Percentiles rank a stretch among this genome's conserved stretches.
These are phyloP conservation scores for Dynastes tityus DNA, from an alignment of 2,888 invertebrate genomes.

Conservation along the genomic window DNA sequence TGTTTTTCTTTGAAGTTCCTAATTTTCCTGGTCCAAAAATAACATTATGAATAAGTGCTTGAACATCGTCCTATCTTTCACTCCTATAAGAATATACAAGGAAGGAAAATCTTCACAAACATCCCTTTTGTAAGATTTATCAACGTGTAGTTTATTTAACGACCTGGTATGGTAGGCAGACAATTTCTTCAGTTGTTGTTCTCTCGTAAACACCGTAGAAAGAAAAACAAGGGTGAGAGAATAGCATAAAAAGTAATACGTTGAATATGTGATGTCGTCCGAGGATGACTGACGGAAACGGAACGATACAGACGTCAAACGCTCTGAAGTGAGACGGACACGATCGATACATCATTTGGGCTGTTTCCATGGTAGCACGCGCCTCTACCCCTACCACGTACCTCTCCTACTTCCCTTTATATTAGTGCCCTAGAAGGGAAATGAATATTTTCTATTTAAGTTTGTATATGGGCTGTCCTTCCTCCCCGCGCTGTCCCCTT, in stretches of 20 bases:
- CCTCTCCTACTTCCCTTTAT: conserved; percentile 64
- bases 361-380: conserved; percentile 73
- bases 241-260: conserved; percentile 70
- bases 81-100: neutral
- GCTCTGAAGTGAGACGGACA: conserved; percentile 66
- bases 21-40: neutral
- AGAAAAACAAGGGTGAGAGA: conserved; percentile 66
- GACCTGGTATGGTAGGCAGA: conserved; percentile 26
- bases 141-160: conserved; percentile 46
- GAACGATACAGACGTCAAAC: conserved; percentile 61
- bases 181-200: conserved; percentile 45
- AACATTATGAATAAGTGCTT: too few relatives aligned
- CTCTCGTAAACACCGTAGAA: conserved; percentile 61
- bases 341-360: conserved; percentile 73
- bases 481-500: conserved; percentile 20
- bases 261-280: conserved; percentile 71
- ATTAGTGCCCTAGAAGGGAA: conserved; percentile 69
- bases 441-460: conserved; percentile 70
- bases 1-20: too few relatives aligned
- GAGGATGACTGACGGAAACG: conserved; percentile 62
- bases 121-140: conserved; percentile 36
- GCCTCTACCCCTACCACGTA: conserved; percentile 67
- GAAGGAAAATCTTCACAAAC: conserved; percentile 10
- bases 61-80: too few relatives aligned
- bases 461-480: conserved; percentile 58